phyloP scores from a whole-genome alignment of 1,140 invertebrate species.

The Trichogramma pretiosum region DNA sequence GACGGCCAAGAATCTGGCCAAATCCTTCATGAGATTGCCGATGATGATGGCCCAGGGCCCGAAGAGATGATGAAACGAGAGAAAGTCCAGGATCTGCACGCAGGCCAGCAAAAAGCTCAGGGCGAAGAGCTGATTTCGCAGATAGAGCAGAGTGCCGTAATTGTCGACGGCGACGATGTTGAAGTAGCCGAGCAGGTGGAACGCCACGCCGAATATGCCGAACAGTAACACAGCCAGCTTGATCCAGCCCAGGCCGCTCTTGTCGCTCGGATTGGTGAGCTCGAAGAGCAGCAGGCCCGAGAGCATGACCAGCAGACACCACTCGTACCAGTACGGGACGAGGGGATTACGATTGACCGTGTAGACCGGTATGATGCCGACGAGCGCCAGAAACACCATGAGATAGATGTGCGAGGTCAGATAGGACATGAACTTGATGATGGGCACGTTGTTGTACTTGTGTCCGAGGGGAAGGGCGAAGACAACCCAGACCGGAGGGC shows the following conservation, averaged over 20 bases:
- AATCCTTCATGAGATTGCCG: constrained; percentile 81
- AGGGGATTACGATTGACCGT: constrained; percentile 58
- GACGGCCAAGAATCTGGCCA: constrained; percentile 92
- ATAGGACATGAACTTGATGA: constrained; percentile 99
- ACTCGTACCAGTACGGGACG: constrained; percentile 89
- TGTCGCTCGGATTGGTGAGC: constrained; percentile 91
- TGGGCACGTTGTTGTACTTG: constrained; percentile 91
- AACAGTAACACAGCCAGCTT: constrained; percentile 87
- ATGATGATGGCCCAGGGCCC: constrained; percentile 96
- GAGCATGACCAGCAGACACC: constrained; percentile 89
- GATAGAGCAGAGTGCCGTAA: constrained; percentile 79
- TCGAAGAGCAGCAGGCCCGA: constrained; percentile 92
- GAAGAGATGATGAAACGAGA: constrained; percentile 97
- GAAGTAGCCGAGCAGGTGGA: constrained; percentile 77
- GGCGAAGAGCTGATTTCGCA: constrained; percentile 93
- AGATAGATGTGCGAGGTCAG: constrained; percentile 96
- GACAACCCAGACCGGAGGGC: constrained; percentile 91
- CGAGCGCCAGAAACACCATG: constrained; percentile 83
- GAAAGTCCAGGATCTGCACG: constrained; percentile 92
- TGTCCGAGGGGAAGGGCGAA: constrained; percentile 93
- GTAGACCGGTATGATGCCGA: constrained; percentile 84
- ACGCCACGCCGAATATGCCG: constrained; percentile 81
- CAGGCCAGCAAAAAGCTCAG: constrained; percentile 89
- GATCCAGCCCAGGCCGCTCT: constrained; percentile 87
- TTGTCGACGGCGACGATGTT: constrained; percentile 58